Conservation (phyloP, 1,140 invertebrate species). For the Euura saliciscinereae region DNA sequence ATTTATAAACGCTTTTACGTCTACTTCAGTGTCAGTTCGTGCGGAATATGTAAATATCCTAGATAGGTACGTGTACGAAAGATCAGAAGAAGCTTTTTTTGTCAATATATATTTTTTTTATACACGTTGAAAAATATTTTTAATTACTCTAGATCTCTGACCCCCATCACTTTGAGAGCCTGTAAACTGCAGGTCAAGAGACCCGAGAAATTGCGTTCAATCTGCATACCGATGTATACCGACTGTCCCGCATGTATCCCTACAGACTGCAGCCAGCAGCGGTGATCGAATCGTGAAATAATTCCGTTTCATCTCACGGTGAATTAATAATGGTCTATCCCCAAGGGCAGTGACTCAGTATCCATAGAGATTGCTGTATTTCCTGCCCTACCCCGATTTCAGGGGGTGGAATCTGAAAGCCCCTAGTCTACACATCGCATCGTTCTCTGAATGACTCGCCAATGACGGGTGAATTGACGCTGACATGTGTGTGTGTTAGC, state of each 20-base stretch:
- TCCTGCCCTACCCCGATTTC: constrained; percentile 5
- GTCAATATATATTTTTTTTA: too few species aligned
- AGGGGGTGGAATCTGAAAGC: background rate
- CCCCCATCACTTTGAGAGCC: too few species aligned
- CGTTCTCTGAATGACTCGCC: constrained; percentile 14
- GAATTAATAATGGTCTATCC: constrained; percentile 41
- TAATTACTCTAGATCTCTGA: too few species aligned
- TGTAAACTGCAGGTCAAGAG: background rate
- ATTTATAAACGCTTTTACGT: background rate
- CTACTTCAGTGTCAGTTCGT: too few species aligned
- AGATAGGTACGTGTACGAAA: too few species aligned
- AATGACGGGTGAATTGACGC: constrained; percentile 4
- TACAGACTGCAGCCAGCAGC: background rate
- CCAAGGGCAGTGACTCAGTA: constrained; percentile 15
- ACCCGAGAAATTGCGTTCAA: background rate
- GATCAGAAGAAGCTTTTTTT: too few species aligned
- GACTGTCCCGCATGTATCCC: too few species aligned
- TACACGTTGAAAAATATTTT: too few species aligned
- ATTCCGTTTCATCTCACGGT: constrained; percentile 30
- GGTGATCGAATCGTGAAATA: constrained; percentile 30
- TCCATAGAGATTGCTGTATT: background rate
- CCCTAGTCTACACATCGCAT: background rate
- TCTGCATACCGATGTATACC: constrained; percentile 7
- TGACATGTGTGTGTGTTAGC: too few species aligned
- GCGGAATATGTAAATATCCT: too few species aligned